Base-by-base conservation (phyloP, 2,113 vertebrate species). In the Gambusia affinis region DNA sequence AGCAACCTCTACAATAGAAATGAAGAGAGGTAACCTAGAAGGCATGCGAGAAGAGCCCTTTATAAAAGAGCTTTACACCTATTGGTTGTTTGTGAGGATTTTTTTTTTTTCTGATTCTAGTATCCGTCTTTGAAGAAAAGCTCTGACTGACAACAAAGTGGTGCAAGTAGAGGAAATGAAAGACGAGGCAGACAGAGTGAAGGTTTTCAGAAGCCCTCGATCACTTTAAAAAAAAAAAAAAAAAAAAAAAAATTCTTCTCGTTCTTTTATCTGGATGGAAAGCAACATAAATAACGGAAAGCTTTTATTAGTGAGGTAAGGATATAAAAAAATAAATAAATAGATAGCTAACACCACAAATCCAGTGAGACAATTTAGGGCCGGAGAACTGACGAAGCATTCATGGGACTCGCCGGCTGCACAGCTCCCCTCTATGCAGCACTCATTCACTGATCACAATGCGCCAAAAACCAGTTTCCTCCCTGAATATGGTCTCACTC, bases 401-500 rank as follows among this genome's bases (percentile, higher is more conserved):
- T 88, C 70, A 75, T 44, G 63, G 69, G 76, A 79, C 85, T 75
- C 51, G 4, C 60, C 8, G 44, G 64, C 75, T 79, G 73, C 74
- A 51, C 1, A 33, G 82, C 62, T 0, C 73, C 75, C 60, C 54
- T 67, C 80, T 84, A 62, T 76, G 47, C 51, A 27, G 80, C 73
- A 76, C 79, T 75, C 77, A 83, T 90, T 90, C 88, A 90, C 35
- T 24, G 35, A 66, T 82, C 81, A 88, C 88, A 91, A 92, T 86
- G 71, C 82, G 84, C 72, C 88, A 87, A 85, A 85, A 87, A 33
- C 60, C 82, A 78, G 83, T 81, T 85, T 76, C 64, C 70, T 57
- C 73, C 60, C 75, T 80, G 81, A 90, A 88, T 86, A 73, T 69
- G 72, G 79, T 70, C 81, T 88, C 83, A 63, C 81, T 84, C 67